These are phyloP conservation scores for Diadema setosum DNA, from an alignment of 35 echinoderm and acorn worm species.

Conservation along the genomic window DNA sequence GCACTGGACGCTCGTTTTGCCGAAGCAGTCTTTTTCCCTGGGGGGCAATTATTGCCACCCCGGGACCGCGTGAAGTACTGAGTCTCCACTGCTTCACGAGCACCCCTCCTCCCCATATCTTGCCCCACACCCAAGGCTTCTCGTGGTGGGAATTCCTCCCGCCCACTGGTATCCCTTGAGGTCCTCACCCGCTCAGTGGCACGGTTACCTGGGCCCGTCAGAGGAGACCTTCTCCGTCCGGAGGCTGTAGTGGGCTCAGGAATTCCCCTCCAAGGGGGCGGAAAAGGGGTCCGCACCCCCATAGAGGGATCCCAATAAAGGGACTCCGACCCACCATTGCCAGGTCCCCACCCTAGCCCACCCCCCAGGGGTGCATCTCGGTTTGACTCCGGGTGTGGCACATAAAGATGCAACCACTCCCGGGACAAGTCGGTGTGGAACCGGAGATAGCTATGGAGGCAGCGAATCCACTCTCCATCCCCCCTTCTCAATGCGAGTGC, in stretches of 20 bases:
- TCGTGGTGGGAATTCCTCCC: background rate
- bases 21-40: too few species aligned
- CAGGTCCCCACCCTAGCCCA: background rate
- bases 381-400: background rate
- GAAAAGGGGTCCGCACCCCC: background rate
- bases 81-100: too few species aligned
- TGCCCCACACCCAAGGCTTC: too few species aligned
- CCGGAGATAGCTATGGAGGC: background rate
- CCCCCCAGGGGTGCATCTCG: background rate
- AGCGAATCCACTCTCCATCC: background rate
- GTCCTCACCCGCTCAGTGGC: background rate
- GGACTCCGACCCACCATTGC: background rate
- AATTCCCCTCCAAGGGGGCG: background rate
- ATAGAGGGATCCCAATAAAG: background rate
- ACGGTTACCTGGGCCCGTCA: background rate
- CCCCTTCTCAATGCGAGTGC: background rate
- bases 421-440: background rate
- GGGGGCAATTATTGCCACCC: too few species aligned
- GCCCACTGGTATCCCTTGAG: background rate
- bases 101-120: too few species aligned
- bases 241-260: background rate
- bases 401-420: background rate
- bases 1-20: too few species aligned
- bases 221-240: background rate
- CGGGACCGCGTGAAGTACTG: too few species aligned